Evolutionary conservation across 1,140 invertebrate species (phyloP).

Genomic region (Drosophila chauvacae): DNA sequence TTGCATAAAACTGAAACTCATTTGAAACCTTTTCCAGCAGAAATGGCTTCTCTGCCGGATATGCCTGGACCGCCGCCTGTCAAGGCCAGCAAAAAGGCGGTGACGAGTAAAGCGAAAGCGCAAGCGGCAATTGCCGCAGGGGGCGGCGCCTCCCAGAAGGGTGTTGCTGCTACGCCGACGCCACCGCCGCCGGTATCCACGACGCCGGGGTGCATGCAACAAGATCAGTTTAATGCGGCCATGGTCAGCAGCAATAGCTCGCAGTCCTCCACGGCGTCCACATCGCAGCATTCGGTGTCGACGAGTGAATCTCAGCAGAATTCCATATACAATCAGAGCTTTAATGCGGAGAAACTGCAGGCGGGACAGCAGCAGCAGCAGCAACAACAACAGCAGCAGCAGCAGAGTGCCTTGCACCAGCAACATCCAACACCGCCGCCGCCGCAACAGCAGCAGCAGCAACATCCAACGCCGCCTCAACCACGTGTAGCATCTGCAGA

Average conservation of each 20-base stretch:
- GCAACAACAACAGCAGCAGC: constrained; percentile 35
- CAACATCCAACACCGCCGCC: constrained; percentile 73
- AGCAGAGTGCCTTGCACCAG: constrained; percentile 64
- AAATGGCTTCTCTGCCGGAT: constrained; percentile 70
- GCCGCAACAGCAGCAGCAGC: constrained; percentile 42
- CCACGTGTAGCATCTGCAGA: constrained; percentile 57
- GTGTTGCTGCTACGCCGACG: constrained; percentile 64
- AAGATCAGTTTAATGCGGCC: constrained; percentile 78
- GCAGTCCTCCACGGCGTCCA: constrained; percentile 79
- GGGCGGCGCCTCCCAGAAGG: constrained; percentile 25
- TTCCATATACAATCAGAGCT: constrained; percentile 84
- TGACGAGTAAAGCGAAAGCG: constrained; percentile 72
- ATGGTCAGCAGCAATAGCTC: constrained; percentile 82
- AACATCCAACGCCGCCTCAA: constrained; percentile 42
- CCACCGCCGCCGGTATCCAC: constrained; percentile 77
- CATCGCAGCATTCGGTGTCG: constrained; percentile 79
- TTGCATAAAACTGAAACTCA: neutral
- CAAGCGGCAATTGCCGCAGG: constrained; percentile 34
- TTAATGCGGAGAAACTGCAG: constrained; percentile 76
- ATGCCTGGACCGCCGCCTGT: constrained; percentile 82
- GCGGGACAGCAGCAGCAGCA: constrained; percentile 52
- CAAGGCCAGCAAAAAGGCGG: constrained; percentile 76
- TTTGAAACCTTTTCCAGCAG: constrained; percentile 28
- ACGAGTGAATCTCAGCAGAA: constrained; percentile 84
- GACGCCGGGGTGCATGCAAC: constrained; percentile 76